Evolutionary conservation across 2,888 invertebrate genomes (phyloP).

Genomic region (Lomographa bimaculata): DNA sequence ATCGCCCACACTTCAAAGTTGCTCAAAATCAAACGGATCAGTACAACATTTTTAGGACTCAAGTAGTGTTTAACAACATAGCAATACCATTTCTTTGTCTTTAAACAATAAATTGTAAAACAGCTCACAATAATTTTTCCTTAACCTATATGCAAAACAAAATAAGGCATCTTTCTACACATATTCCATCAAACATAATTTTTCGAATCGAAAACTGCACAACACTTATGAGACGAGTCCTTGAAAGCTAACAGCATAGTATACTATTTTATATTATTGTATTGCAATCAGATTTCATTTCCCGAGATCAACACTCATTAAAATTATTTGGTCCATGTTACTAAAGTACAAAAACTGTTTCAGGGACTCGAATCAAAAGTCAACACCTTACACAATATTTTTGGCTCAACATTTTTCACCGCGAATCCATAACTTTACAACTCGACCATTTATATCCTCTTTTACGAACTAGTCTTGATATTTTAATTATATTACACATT

Average conservation of each 20-base stretch:
- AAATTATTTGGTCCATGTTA: constrained; percentile 74
- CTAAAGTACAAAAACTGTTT: constrained; percentile 42
- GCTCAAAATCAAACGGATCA: constrained; percentile 36
- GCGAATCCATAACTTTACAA: constrained; percentile 53
- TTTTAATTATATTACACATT: constrained; percentile 59
- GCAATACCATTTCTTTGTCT: constrained; percentile 47
- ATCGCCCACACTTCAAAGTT: constrained; percentile 60
- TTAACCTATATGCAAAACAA: constrained; percentile 75
- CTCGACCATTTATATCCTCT: constrained; percentile 49
- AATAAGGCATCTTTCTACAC: constrained; percentile 74
- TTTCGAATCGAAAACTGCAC: constrained; percentile 52
- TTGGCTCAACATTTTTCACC: constrained; percentile 72
- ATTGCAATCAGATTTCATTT: constrained; percentile 46
- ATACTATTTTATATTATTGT: constrained; percentile 46
- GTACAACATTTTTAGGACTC: constrained; percentile 49
- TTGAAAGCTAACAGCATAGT: constrained; percentile 39
- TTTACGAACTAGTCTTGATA: constrained; percentile 67
- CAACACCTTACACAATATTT: constrained; percentile 68
- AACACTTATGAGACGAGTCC: constrained; percentile 51
- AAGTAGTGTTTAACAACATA: constrained; percentile 51
- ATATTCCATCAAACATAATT: constrained; percentile 58
- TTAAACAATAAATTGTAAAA: constrained; percentile 54
- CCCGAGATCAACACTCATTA: constrained; percentile 71
- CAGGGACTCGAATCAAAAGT: constrained; percentile 62
- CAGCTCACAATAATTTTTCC: constrained; percentile 67